A percentile compares a stretch with the other conserved stretches of the same genome.
Conservation (phyloP, 2,797 vertebrate genomes). For the Danio tinwini region DNA sequence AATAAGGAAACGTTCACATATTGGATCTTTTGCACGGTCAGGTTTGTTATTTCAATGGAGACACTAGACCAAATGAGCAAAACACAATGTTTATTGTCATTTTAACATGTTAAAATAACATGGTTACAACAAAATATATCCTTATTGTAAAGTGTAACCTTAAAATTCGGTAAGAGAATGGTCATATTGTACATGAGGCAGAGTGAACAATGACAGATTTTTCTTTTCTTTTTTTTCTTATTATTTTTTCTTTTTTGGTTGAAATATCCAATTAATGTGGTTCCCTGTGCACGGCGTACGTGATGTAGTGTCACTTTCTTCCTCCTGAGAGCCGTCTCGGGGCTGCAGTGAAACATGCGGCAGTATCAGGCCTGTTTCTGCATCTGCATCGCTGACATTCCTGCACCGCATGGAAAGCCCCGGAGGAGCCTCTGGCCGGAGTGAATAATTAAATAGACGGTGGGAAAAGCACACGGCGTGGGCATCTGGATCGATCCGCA, state of each 20-base stretch:
- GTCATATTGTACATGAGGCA: too few relatives aligned
- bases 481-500: constrained; percentile 68
- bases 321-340: background rate
- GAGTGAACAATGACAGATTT: background rate
- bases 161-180: background rate
- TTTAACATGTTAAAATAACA: too few relatives aligned
- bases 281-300: background rate
- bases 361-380: constrained; percentile 11
- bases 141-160: too few relatives aligned
- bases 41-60: too few relatives aligned
- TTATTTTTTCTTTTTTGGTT: too few relatives aligned
- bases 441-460: constrained; percentile 81
- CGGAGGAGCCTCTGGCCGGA: constrained; percentile 64
- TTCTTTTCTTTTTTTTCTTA: background rate
- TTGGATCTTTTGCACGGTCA: too few relatives aligned
- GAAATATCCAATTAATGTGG: background rate
- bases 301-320: constrained; percentile 19
- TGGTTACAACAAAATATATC: too few relatives aligned
- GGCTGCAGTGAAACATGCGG: background rate
- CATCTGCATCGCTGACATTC: constrained; percentile 15
- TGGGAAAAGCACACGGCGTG: constrained; percentile 74
- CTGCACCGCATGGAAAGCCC: constrained; percentile 60
- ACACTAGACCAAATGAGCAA: too few relatives aligned
- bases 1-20: too few relatives aligned
- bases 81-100: too few relatives aligned